These are phyloP conservation scores for Nyctibius grandis DNA, from an alignment of 2,797 vertebrate species.

Conservation along the genomic window DNA sequence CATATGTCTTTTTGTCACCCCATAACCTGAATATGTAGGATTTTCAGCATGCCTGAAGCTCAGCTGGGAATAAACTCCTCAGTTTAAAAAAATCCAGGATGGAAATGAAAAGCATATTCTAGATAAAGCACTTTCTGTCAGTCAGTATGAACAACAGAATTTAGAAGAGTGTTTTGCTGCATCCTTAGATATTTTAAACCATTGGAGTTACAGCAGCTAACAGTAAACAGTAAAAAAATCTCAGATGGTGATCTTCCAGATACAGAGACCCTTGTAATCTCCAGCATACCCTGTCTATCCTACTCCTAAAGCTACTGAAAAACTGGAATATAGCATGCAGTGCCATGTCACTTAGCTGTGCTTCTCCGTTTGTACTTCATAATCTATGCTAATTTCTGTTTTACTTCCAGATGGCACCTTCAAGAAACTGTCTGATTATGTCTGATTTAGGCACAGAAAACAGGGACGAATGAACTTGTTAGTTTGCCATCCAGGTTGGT, in stretches of 20 bases:
- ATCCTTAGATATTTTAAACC: background rate
- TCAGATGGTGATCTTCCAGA: background rate
- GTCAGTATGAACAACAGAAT: background rate
- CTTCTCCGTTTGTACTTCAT: background rate
- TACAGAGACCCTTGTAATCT: background rate
- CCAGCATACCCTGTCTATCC: background rate
- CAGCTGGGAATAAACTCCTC: background rate
- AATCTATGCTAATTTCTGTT: background rate
- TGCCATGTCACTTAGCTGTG: rapidly evolving
- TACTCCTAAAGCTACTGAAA: background rate
- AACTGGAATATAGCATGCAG: background rate
- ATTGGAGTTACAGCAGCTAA: background rate
- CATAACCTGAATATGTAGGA: background rate
- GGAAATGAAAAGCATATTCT: background rate
- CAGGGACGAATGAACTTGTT: background rate
- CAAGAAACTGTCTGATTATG: background rate
- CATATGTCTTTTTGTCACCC: background rate
- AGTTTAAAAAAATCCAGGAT: background rate
- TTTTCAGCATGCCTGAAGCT: background rate
- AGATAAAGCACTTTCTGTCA: background rate
- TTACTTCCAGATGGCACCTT: background rate
- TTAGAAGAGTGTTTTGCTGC: background rate
- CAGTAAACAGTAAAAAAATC: background rate
- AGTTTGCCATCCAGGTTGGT: background rate
- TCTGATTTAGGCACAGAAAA: background rate